Conservation (phyloP, 1,140 invertebrate genomes). For the Nymphalis io region DNA sequence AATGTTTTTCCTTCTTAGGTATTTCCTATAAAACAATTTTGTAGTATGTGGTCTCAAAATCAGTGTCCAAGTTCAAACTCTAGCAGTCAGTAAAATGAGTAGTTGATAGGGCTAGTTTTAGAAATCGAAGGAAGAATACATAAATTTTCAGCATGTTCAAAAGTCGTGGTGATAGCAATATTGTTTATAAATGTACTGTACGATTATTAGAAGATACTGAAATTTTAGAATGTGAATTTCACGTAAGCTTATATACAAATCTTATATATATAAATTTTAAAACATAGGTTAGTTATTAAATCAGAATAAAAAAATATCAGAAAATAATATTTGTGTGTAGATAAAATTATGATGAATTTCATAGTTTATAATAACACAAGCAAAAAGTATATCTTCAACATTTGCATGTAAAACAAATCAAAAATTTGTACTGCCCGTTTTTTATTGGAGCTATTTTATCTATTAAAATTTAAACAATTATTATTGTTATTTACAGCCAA, state of each 20-base stretch:
- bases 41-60: not conserved
- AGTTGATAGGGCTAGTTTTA: constrained; percentile 18
- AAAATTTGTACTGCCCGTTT: no score
- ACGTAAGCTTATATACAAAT: constrained; percentile 83
- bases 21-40: not conserved
- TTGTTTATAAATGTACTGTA: constrained; percentile 96
- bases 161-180: constrained; percentile 90
- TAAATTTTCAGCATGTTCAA: constrained; percentile 78
- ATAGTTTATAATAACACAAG: no score
- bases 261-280: not conserved
- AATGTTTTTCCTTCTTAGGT: not conserved
- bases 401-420: no score
- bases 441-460: not conserved
- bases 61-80: not conserved
- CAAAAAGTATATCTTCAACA: no score
- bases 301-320: no score
- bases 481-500: constrained; percentile 85
- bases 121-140: constrained; percentile 2
- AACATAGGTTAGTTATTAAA: no score
- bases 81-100: constrained; percentile 17
- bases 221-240: constrained; percentile 97
- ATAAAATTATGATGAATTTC: no score
- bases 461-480: not conserved
- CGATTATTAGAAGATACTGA: constrained; percentile 96
- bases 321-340: no score